Evolutionary conservation across 2,113 vertebrate genomes (phyloP), one percentile per base, ranked within the genome.

Genomic region (Marmota flaviventris): DNA sequence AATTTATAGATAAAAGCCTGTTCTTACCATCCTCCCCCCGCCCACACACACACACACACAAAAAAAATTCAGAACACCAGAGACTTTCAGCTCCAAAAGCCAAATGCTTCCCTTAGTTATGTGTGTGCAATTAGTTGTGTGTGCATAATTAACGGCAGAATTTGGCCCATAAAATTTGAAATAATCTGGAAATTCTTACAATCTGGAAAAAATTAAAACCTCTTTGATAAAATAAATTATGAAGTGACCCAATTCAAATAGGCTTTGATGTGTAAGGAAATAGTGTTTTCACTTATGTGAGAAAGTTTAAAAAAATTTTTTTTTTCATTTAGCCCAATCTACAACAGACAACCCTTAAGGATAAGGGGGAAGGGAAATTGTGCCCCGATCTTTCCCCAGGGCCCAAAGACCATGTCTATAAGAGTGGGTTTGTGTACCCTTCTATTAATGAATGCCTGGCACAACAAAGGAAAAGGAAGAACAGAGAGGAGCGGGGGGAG

Each of bases 151-250:
- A 95, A 96, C 77, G 88, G 85, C 78, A 96, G 96, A 97, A 96
- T 86, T 95, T 85, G 73, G 73, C 92, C 86, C 32, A 76, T 89
- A 94, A 97, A 97, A 95, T 97, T 86, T 85, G 69, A 67, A 97
- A 96, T 96, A 97, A 97, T 98, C 94, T 98, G 95, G 92, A 97
- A 93, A 95, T 92, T 93, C 93, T 94, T 90, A 75, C 63, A 93
- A 85, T 96, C 92, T 97, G 97, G 95, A 90, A 97, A 97, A 95
- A 97, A 93, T 97, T 97, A 97, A 93, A 97, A 91, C 96, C 89
- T 90, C 53, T 92, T 97, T 97, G 97, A 98, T 97, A 98, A 98
- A 97, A 95, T 94, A 95, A 98, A 97, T 96, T 96, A 94, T 85
- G 83, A 97, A 90, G 93, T 97, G 94, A 97, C 86, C 96, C 87